Evolutionary conservation across 1,140 invertebrate genomes (phyloP), one percentile per base, ranked within the genome.

Genomic region (Calephelis virginiensis): DNA sequence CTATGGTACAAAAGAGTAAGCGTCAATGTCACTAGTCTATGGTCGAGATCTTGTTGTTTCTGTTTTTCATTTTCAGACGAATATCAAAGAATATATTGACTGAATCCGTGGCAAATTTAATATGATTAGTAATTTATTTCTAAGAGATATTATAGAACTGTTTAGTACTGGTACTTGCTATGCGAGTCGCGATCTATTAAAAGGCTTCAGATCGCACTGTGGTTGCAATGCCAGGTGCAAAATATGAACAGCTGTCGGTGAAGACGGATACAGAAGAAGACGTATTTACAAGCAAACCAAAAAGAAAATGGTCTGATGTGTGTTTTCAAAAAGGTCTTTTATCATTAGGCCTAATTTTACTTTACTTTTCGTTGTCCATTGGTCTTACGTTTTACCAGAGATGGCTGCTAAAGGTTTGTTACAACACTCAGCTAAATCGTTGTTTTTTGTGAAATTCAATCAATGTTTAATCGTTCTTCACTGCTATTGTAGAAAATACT

Each of bases 331-430:
- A 87, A 70, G 75, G 79, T 61, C 75, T 91, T 1, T 68, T 88
- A 14, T 90, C 88, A 0, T 70, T 92, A 28, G 78, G 85, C 14
- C 74, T 96, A 46, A 95, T 99, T 67, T 82, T 95, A 5, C 88
- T 96, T 43, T 99, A 99, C 89, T 98, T 98, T 86, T 91, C 94
- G 6, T 93, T 98, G 65, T 99, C 98, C 8, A 98, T 99, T 77
- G 95, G 97, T 63, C 93, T 99, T n/a, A 99, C 97, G 13, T 99
- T 99, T 92, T 99, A 99, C 85, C 97, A 99, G 85, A 95, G 98
- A 94, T 96, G 96, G 94, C 94, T 99, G 71, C 94, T 97, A 71
- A 95, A 96, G 92, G 97, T 98, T 91, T 92, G 92, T 68, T 63
- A 8, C 49, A 38, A 50, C 12, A 50, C 5, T 10, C 11, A 62